Conservation (phyloP, 2,888 invertebrate species). For the Aspidiotus rigidus region DNA sequence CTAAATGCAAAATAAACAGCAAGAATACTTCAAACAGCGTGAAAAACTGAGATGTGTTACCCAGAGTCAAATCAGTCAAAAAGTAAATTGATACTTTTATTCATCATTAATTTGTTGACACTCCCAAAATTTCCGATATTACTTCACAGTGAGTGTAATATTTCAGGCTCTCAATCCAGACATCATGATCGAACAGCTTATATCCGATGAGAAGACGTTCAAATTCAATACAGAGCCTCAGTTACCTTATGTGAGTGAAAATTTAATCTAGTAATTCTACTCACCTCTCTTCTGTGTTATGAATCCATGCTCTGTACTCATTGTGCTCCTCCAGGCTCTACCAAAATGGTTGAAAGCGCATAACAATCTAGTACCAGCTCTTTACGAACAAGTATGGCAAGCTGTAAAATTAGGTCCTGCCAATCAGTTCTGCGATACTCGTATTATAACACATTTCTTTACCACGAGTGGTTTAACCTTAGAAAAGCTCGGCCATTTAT, state of each 20-base stretch:
- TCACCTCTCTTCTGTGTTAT: not conserved
- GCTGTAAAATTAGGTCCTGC: conserved; percentile 43
- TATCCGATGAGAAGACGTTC: conserved; percentile 30
- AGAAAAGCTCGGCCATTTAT: conserved; percentile 46
- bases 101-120: not conserved
- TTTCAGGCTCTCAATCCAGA: conserved; percentile 24
- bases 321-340: conserved; percentile 36
- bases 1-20: conserved; percentile 31
- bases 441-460: conserved; percentile 41
- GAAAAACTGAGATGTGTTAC: conserved; percentile 25
- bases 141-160: not conserved
- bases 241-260: conserved; percentile 21
- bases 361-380: conserved; percentile 43
- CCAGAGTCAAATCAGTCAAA: conserved; percentile 13
- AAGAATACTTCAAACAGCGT: conserved; percentile 28
- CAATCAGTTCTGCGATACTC: conserved; percentile 40
- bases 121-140: not conserved
- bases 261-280: not conserved
- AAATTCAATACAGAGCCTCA: conserved; percentile 18
- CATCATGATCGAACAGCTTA: conserved; percentile 28
- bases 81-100: conserved; percentile 12
- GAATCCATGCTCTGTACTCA: not conserved
- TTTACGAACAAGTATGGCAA: conserved; percentile 46
- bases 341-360: conserved; percentile 45
- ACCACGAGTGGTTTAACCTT: conserved; percentile 46